Conservation (phyloP, 2,888 invertebrate genomes). For the Biston betularia region DNA sequence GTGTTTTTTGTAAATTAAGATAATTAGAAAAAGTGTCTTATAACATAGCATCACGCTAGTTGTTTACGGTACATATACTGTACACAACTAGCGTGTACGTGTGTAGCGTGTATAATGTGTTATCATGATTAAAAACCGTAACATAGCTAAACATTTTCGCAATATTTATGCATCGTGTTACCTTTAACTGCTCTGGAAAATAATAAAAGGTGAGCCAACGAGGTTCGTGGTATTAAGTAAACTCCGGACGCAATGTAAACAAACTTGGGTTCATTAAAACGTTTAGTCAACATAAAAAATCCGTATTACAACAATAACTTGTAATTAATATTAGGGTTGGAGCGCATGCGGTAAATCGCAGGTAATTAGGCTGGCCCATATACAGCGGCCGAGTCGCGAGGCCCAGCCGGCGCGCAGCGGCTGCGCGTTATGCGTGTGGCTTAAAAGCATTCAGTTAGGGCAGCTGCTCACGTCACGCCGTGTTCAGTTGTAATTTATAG, state of each 20-base stretch:
- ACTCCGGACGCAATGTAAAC: constrained; percentile 44
- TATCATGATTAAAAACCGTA: not conserved
- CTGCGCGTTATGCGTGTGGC: not conserved
- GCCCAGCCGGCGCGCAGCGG: constrained; percentile 66
- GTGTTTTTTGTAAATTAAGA: no score
- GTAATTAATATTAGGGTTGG: constrained; percentile 69
- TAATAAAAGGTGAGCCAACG: constrained; percentile 22
- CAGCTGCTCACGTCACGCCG: constrained; percentile 10
- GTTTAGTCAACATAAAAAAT: constrained; percentile 47
- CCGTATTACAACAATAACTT: constrained; percentile 61
- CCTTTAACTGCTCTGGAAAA: constrained; percentile 5
- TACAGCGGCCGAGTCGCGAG: constrained; percentile 34
- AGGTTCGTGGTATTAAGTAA: constrained; percentile 41
- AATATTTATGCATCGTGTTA: not conserved
- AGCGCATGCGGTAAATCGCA: constrained; percentile 70
- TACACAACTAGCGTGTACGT: no score
- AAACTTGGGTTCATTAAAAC: constrained; percentile 50
- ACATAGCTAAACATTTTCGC: not conserved
- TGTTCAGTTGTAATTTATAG: constrained; percentile 1
- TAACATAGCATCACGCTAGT: no score
- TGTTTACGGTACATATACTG: no score
- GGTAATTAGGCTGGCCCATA: constrained; percentile 73
- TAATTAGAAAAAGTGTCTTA: no score
- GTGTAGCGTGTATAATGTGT: no score
- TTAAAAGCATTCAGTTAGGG: constrained; percentile 20